phyloP scores from a whole-genome alignment of 2,113 vertebrate species.

The Spilogale gracilis region DNA sequence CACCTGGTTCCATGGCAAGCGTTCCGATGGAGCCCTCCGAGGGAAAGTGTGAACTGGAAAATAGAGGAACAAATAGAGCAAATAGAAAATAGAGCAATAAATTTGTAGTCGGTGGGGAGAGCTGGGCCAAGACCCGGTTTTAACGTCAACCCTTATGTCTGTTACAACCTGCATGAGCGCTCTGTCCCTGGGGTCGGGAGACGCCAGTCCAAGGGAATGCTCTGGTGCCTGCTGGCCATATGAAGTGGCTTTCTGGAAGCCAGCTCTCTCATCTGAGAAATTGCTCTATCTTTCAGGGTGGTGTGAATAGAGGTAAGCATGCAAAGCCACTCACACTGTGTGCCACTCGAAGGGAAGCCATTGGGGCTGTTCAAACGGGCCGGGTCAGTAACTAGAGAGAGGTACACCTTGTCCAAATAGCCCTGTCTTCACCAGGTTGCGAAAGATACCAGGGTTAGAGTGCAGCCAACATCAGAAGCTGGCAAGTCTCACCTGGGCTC shows the following conservation, averaged over 20 bases:
- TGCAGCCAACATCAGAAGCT: neutral
- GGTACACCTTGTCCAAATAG: neutral
- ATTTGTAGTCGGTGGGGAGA: neutral
- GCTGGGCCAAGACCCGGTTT: neutral
- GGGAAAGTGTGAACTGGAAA: neutral
- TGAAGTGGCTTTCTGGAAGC: neutral
- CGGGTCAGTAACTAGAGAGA: neutral
- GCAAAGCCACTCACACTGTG: neutral
- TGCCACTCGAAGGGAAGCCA: neutral
- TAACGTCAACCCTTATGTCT: neutral
- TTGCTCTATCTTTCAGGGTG: neutral
- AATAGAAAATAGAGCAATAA: neutral
- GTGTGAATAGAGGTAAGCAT: neutral
- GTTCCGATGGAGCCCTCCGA: neutral
- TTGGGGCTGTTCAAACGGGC: neutral
- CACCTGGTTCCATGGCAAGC: neutral
- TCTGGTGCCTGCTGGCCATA: neutral
- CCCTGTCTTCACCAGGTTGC: neutral
- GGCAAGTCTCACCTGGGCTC: neutral
- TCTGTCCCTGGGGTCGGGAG: neutral
- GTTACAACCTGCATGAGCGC: neutral
- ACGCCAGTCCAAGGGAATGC: fast-evolving
- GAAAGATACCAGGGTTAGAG: too few species aligned
- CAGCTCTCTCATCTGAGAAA: neutral
- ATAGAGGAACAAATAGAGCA: neutral